phyloP scores from a whole-genome alignment of 2,113 vertebrate genomes.

The Hemiscyllium ocellatum region DNA sequence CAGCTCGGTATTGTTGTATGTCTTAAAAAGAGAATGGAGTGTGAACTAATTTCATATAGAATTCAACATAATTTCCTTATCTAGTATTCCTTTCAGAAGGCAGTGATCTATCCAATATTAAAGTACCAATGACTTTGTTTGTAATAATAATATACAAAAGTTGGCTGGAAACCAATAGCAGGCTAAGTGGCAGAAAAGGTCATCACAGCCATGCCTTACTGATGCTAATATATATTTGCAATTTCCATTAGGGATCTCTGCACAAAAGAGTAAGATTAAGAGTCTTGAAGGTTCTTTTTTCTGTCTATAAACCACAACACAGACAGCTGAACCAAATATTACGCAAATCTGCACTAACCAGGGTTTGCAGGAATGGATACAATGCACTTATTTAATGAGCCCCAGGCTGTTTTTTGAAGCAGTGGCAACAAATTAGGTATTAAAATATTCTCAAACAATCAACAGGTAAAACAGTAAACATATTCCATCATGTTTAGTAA shows the following conservation, averaged over 20 bases:
- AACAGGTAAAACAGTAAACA: background rate
- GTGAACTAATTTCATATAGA: background rate
- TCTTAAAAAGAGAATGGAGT: background rate
- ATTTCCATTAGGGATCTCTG: background rate
- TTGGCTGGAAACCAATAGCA: background rate
- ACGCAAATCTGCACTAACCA: background rate
- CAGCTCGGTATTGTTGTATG: too few relatives aligned
- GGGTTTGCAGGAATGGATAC: background rate
- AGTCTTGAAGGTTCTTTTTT: too few relatives aligned
- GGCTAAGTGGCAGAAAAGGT: background rate
- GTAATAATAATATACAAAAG: background rate
- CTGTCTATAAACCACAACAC: background rate
- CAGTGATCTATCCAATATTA: background rate
- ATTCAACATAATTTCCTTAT: background rate
- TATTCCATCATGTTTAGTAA: background rate
- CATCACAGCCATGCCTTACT: background rate
- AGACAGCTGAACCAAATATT: background rate
- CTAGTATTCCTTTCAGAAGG: background rate
- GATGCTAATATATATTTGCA: background rate
- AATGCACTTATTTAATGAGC: background rate
- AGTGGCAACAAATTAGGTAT: background rate
- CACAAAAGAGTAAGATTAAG: background rate
- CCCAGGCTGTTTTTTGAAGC: background rate
- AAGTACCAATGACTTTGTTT: background rate
- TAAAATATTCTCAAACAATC: background rate